A percentile compares a stretch with the other conserved stretches of the same genome.
These are phyloP conservation scores for Thera obeliscata DNA, from an alignment of 2,888 invertebrate genomes.

Conservation along the genomic window DNA sequence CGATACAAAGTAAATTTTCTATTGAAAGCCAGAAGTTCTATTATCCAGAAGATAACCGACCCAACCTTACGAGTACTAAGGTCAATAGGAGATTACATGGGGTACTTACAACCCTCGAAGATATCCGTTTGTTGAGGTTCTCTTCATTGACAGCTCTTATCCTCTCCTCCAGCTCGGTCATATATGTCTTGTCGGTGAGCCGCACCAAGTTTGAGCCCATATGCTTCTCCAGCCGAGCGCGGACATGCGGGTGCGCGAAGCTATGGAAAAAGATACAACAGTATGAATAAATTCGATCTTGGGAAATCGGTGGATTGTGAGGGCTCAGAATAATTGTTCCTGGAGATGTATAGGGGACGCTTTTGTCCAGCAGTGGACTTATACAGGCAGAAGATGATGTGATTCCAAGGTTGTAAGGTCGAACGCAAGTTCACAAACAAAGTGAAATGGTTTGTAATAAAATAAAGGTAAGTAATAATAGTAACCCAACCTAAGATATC, in stretches of 20 bases:
- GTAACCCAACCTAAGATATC: too few species aligned
- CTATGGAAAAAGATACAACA: conserved; percentile 55
- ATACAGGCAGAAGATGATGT: too few species aligned
- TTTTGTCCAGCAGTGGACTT: too few species aligned
- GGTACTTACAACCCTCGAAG: conserved; percentile 84
- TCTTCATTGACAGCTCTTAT: conserved; percentile 87
- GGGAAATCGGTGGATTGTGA: too few species aligned
- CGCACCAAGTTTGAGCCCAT: conserved; percentile 88
- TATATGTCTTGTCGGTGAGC: conserved; percentile 87
- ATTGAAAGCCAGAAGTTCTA: too few species aligned
- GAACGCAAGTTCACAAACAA: neutral
- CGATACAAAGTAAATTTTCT: too few species aligned
- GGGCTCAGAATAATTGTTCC: too few species aligned
- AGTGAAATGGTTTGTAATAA: conserved; percentile 1
- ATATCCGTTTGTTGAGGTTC: conserved; percentile 86
- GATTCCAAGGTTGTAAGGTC: too few species aligned
- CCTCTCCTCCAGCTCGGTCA: conserved; percentile 86
- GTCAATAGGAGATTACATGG: neutral
- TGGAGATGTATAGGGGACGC: too few species aligned
- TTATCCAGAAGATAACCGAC: too few species aligned
- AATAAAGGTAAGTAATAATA: conserved; percentile 11
- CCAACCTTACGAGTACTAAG: too few species aligned
- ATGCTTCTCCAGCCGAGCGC: conserved; percentile 87
- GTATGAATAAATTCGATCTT: too few species aligned
- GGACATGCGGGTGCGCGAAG: conserved; percentile 86